These are phyloP conservation scores for Caenorhabditis angaria DNA, from an alignment of 2,888 invertebrate species.

Conservation along the genomic window DNA sequence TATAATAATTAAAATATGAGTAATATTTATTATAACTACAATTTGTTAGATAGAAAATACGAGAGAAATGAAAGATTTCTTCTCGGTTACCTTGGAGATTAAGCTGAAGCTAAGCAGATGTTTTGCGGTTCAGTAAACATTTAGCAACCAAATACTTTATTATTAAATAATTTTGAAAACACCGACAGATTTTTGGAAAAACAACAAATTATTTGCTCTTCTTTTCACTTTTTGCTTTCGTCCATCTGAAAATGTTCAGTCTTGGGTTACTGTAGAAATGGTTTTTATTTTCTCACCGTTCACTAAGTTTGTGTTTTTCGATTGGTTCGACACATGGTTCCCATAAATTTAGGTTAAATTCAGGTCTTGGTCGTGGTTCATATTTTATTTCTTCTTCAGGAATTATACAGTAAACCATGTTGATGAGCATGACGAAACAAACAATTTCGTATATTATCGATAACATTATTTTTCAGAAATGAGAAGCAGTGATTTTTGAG, in stretches of 20 bases:
- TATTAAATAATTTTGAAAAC: background rate
- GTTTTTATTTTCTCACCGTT: constrained; percentile 7
- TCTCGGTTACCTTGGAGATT: constrained; percentile 6
- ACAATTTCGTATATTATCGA: constrained; percentile 19
- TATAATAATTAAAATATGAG: background rate
- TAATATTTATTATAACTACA: background rate
- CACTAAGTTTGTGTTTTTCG: constrained; percentile 17
- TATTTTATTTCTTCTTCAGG: constrained; percentile 24
- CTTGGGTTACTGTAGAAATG: background rate
- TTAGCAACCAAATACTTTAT: background rate
- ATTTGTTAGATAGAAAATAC: background rate
- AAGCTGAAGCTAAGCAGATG: background rate
- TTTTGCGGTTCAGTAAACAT: constrained; percentile 3
- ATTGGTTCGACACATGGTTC: constrained; percentile 16
- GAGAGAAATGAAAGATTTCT: background rate
- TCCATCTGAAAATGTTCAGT: background rate
- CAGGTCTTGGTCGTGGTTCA: constrained; percentile 18
- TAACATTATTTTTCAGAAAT: constrained; percentile 13
- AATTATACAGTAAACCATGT: constrained; percentile 18
- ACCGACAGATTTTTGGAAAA: no score
- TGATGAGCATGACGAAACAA: constrained; percentile 16
- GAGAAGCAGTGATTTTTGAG: background rate
- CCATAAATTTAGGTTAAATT: constrained; percentile 29
- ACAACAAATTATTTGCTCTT: constrained; percentile 7
- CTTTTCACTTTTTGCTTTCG: constrained; percentile 11